Percentiles rank a stretch among this genome's conserved stretches.
phyloP scores from a whole-genome alignment of 2,113 vertebrate species.

The Syrrhaptes paradoxus region DNA sequence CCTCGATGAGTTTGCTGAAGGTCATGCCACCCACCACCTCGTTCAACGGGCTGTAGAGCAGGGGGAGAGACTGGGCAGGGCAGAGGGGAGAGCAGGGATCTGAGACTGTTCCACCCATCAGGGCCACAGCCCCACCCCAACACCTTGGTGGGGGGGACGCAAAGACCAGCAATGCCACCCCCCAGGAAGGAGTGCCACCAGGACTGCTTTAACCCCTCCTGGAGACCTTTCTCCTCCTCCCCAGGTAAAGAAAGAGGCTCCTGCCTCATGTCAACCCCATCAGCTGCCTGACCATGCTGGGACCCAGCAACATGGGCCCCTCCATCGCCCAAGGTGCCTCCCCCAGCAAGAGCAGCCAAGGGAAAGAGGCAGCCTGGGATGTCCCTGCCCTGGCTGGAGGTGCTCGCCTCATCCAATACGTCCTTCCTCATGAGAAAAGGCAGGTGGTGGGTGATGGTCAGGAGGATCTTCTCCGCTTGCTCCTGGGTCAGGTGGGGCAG shows the following conservation, averaged over 20 bases:
- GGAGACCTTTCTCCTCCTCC: neutral
- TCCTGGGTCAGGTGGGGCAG: constrained; percentile 82
- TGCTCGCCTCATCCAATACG: constrained; percentile 79
- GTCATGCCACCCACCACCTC: constrained; percentile 80
- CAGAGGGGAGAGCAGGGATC: neutral
- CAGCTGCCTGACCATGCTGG: neutral
- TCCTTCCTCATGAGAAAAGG: constrained; percentile 87
- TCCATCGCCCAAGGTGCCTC: neutral
- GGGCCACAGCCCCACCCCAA: neutral
- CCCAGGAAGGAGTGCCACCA: rapidly evolving
- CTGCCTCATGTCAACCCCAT: neutral
- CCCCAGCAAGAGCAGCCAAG: neutral
- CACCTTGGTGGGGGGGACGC: neutral
- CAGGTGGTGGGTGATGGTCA: constrained; percentile 79
- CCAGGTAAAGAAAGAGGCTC: neutral
- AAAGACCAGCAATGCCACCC: neutral
- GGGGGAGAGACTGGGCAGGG: constrained; percentile 80
- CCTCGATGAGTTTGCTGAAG: constrained; percentile 85
- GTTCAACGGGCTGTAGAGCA: constrained; percentile 84
- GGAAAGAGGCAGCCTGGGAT: neutral
- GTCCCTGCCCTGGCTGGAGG: neutral
- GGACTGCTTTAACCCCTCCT: neutral
- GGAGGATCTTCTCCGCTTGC: constrained; percentile 74
- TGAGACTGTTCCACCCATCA: neutral
- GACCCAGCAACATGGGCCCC: neutral